Conservation (phyloP, 1,140 invertebrate genomes). For the Anastatus disparis region DNA sequence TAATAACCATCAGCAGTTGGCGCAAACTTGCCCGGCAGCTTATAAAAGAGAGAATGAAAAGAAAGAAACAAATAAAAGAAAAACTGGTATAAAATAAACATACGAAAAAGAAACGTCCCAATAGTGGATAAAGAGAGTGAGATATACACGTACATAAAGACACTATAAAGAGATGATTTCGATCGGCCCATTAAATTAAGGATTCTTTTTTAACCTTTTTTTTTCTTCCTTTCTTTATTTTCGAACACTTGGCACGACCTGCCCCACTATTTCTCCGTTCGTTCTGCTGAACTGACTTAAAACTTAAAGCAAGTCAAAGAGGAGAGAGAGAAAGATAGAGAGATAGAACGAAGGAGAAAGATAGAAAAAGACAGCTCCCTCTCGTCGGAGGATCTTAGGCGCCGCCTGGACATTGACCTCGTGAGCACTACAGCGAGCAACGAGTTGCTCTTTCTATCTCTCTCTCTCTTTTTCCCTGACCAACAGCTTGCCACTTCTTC, state of each 20-base stretch:
- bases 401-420: conserved; percentile 65
- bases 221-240: too few relatives aligned
- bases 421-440: neutral
- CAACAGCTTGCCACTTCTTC: conserved; percentile 45
- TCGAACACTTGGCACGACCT: conserved; percentile 64
- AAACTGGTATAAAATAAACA: too few relatives aligned
- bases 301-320: too few relatives aligned
- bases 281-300: too few relatives aligned
- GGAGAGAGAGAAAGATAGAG: neutral
- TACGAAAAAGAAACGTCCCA: too few relatives aligned
- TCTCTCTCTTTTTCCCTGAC: conserved; percentile 47
- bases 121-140: too few relatives aligned
- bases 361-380: too few relatives aligned
- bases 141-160: too few relatives aligned
- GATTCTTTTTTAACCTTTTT: conserved; percentile 46
- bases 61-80: neutral
- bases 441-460: too few relatives aligned
- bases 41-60: neutral
- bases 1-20: neutral
- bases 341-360: neutral
- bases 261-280: conserved; percentile 62
- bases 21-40: neutral
- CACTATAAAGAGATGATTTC: conserved; percentile 11
- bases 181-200: conserved; percentile 50
- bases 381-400: conserved; percentile 57